Evolutionary conservation across 2,113 vertebrate genomes (phyloP).

Genomic region (Chaenogobius annularis): DNA sequence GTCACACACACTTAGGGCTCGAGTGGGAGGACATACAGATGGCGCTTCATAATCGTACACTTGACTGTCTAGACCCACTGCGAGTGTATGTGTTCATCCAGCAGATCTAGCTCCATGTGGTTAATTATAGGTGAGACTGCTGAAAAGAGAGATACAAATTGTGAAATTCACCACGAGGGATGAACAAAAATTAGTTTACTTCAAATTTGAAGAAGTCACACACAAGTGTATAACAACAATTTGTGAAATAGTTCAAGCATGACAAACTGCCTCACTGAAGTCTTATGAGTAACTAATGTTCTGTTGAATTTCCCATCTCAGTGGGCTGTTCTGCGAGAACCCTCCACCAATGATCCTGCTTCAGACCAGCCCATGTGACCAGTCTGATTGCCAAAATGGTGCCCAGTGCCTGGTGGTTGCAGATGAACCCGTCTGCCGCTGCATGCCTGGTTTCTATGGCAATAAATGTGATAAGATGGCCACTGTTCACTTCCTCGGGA

Average conservation of each 20-base stretch:
- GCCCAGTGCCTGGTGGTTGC: slow-evolving; percentile 89
- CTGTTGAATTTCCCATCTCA: slow-evolving; percentile 53
- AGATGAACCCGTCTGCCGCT: slow-evolving; percentile 91
- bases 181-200: neutral
- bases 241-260: slow-evolving; percentile 5
- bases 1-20: slow-evolving; percentile 32
- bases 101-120: slow-evolving; percentile 70
- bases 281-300: slow-evolving; percentile 28
- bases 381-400: slow-evolving; percentile 92
- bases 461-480: slow-evolving; percentile 92
- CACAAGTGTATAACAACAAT: neutral
- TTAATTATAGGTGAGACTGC: slow-evolving; percentile 63
- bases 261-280: slow-evolving; percentile 28
- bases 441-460: slow-evolving; percentile 89
- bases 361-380: slow-evolving; percentile 96
- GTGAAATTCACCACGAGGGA: slow-evolving; percentile 49
- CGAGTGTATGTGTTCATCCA: slow-evolving; percentile 19
- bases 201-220: neutral
- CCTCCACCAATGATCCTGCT: slow-evolving; percentile 96
- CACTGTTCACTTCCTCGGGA: slow-evolving; percentile 93
- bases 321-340: slow-evolving; percentile 92
- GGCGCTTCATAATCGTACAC: slow-evolving; percentile 68
- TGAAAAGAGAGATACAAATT: slow-evolving; percentile 52
- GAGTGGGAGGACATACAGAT: slow-evolving; percentile 66
- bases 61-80: slow-evolving; percentile 60